Conservation (phyloP, 35 echinoderm and acorn worm genomes). For the Amphiura filiformis region DNA sequence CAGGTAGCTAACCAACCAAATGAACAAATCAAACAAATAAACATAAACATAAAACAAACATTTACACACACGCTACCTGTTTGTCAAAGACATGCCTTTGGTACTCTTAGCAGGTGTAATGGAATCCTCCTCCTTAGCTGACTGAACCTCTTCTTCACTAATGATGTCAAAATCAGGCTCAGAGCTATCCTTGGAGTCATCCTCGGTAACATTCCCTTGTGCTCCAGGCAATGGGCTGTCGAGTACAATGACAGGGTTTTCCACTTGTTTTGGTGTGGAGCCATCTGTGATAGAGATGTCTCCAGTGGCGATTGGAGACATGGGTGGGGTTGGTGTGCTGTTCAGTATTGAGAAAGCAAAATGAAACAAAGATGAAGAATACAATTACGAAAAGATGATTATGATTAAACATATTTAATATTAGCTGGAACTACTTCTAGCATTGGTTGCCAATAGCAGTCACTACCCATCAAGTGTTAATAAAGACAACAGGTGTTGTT, state of each 20-base stretch:
- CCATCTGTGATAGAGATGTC: neutral
- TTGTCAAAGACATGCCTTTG: neutral
- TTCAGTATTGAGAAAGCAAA: too few relatives aligned
- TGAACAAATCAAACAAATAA: too few relatives aligned
- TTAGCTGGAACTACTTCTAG: too few relatives aligned
- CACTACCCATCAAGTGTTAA: too few relatives aligned
- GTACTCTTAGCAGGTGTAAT: neutral
- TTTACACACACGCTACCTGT: too few relatives aligned
- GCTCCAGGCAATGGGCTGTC: slow-evolving; percentile 23
- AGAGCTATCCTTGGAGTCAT: slow-evolving; percentile 11
- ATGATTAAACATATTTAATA: too few relatives aligned
- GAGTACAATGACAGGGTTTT: slow-evolving; percentile 27
- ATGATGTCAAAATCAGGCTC: slow-evolving; percentile 86
- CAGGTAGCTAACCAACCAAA: too few relatives aligned
- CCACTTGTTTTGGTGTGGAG: neutral
- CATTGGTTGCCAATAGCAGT: too few relatives aligned
- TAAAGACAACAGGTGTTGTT: too few relatives aligned
- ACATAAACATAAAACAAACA: too few relatives aligned
- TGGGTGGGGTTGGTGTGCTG: neutral
- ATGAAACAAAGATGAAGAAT: too few relatives aligned
- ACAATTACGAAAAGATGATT: too few relatives aligned
- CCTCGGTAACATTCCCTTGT: neutral
- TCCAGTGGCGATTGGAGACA: neutral
- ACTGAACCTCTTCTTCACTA: slow-evolving; percentile 73
- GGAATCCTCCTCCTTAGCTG: slow-evolving; percentile 25